A percentile compares a stretch with the other conserved stretches of the same genome.
These are phyloP conservation scores for Furcifer pardalis DNA, from an alignment of 2,797 vertebrate species.

Conservation along the genomic window DNA sequence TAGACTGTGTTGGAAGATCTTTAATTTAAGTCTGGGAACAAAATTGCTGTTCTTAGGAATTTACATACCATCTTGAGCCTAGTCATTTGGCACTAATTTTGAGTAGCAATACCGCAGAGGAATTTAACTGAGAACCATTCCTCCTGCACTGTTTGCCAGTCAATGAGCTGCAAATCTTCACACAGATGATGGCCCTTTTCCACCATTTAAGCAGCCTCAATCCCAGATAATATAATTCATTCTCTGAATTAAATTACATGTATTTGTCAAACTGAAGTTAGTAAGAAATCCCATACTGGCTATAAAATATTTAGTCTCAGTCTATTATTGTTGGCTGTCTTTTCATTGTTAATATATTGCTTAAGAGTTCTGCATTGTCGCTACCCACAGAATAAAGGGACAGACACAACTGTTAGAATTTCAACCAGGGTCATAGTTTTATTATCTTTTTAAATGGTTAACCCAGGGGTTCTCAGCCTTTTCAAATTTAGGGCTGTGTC, in stretches of 20 bases:
- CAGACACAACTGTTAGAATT: no score
- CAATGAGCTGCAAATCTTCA: slow-evolving; percentile 29
- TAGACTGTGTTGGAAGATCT: no score
- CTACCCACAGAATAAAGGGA: no score
- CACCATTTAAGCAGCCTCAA: slow-evolving; percentile 18
- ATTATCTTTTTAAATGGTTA: no score
- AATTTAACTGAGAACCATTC: slow-evolving; percentile 61
- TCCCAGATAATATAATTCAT: slow-evolving; percentile 27
- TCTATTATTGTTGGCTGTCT: background rate
- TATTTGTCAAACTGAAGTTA: slow-evolving; percentile 1
- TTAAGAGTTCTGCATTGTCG: no score
- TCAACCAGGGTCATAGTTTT: no score
- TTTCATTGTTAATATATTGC: background rate
- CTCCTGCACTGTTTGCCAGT: slow-evolving; percentile 45
- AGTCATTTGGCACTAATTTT: slow-evolving; percentile 52
- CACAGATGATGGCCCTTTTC: slow-evolving; percentile 38
- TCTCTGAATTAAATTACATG: background rate
- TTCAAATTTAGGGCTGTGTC: no score
- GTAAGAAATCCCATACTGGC: background rate
- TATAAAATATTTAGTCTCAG: background rate
- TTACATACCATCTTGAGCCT: slow-evolving; percentile 29
- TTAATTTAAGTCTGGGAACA: slow-evolving; percentile 32
- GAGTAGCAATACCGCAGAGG: slow-evolving; percentile 22
- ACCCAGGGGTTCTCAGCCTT: no score
- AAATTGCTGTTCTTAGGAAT: slow-evolving; percentile 20